These are phyloP conservation scores for Meleagris gallopavo DNA, from an alignment of 2,113 vertebrate species.

Conservation along the genomic window DNA sequence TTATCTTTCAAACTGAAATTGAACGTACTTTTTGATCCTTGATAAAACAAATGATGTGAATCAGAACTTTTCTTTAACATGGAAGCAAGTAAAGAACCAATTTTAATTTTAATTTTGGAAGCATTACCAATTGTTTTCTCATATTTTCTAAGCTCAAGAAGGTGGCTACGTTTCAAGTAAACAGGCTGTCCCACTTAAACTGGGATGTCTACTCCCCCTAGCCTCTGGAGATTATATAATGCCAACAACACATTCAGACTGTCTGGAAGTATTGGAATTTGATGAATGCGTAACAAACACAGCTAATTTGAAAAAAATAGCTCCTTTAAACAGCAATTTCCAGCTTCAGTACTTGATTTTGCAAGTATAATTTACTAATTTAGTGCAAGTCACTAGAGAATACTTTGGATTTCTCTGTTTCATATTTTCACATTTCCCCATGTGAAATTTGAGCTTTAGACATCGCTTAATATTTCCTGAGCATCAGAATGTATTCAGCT, in stretches of 20 bases:
- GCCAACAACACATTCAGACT: constrained; percentile 20
- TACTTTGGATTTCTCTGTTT: constrained; percentile 49
- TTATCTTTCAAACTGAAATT: neutral
- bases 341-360: constrained; percentile 59
- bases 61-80: neutral
- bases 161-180: neutral
- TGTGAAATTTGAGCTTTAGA: constrained; percentile 2
- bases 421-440: constrained; percentile 2
- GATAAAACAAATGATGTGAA: neutral
- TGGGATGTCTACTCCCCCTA: neutral
- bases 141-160: neutral
- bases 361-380: constrained; percentile 69
- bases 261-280: constrained; percentile 18
- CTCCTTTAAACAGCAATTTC: constrained; percentile 45
- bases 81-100: neutral
- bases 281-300: constrained; percentile 48
- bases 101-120: neutral
- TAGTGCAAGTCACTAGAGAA: constrained; percentile 48
- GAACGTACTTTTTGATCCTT: neutral
- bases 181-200: neutral
- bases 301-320: constrained; percentile 16
- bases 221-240: neutral
- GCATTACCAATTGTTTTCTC: neutral
- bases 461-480: neutral
- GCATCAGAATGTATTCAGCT: constrained; percentile 12